phyloP scores from a whole-genome alignment of 2,113 vertebrate genomes.

The Chaetorhynchus papuensis region DNA sequence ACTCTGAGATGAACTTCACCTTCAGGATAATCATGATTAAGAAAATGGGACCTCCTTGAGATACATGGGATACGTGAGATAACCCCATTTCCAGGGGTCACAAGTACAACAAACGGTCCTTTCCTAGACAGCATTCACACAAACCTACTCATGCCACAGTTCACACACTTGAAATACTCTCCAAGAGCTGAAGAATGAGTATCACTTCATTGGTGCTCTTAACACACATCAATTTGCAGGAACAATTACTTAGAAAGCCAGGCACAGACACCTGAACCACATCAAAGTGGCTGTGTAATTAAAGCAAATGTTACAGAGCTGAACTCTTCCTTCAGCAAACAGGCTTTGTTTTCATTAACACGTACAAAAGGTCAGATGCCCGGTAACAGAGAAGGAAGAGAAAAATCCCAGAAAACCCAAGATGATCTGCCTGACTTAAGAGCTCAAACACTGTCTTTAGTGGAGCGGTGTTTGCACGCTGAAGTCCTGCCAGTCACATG shows the following conservation, averaged over 20 bases:
- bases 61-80: rapidly evolving
- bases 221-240: not conserved
- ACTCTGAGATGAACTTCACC: not conserved
- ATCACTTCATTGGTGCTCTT: not conserved
- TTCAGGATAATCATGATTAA: not conserved
- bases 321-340: not conserved
- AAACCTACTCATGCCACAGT: not conserved
- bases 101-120: not conserved
- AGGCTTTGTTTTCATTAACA: not conserved
- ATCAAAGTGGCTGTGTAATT: not conserved
- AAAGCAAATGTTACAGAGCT: not conserved
- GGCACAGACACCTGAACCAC: not conserved
- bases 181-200: not conserved
- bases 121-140: not conserved
- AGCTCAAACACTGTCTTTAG: not conserved
- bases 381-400: not conserved
- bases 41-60: not conserved
- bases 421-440: not conserved
- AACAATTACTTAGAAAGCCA: not conserved
- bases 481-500: not conserved
- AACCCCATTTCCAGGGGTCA: not conserved
- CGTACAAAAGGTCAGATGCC: not conserved
- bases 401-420: not conserved
- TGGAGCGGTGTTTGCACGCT: rapidly evolving
- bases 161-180: not conserved